phyloP scores from a whole-genome alignment of 2,797 vertebrate genomes.

The Remorina albescens region DNA sequence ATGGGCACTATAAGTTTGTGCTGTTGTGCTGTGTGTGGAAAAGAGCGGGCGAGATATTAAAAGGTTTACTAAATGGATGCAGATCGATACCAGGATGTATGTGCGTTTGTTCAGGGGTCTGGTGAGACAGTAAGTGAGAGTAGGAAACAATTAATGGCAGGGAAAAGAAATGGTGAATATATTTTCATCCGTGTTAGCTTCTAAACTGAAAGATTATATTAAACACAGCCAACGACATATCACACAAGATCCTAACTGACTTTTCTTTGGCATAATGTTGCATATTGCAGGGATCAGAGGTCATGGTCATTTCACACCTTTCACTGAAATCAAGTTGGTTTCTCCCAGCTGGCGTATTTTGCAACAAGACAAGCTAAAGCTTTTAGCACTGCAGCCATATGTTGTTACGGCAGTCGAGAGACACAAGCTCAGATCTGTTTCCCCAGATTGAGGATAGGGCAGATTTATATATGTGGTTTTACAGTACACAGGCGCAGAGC shows the following conservation, averaged over 20 bases:
- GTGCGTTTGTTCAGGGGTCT: slow-evolving; percentile 3
- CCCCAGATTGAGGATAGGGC: slow-evolving; percentile 35
- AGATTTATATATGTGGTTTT: slow-evolving; percentile 26
- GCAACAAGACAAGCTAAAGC: slow-evolving; percentile 34
- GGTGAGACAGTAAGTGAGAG: slow-evolving; percentile 35
- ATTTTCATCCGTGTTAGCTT: background rate
- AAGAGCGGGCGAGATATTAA: slow-evolving; percentile 37
- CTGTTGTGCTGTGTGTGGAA: slow-evolving; percentile 45
- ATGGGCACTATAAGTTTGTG: slow-evolving; percentile 36
- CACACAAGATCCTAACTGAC: no score
- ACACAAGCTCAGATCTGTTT: slow-evolving; percentile 27
- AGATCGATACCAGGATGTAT: slow-evolving; percentile 4
- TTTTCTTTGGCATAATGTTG: background rate
- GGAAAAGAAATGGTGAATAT: background rate
- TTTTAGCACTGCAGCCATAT: slow-evolving; percentile 26
- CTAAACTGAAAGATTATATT: no score
- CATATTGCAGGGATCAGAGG: background rate
- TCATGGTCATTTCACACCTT: background rate
- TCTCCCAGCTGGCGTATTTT: slow-evolving; percentile 18
- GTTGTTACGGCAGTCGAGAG: slow-evolving; percentile 18
- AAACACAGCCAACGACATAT: no score
- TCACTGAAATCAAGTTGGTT: background rate
- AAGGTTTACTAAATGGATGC: slow-evolving; percentile 50
- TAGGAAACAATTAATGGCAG: slow-evolving; percentile 28
- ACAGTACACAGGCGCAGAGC: slow-evolving; percentile 22